Evolutionary conservation across 1,140 invertebrate genomes (phyloP).

Genomic region (Dufourea novaeangliae): DNA sequence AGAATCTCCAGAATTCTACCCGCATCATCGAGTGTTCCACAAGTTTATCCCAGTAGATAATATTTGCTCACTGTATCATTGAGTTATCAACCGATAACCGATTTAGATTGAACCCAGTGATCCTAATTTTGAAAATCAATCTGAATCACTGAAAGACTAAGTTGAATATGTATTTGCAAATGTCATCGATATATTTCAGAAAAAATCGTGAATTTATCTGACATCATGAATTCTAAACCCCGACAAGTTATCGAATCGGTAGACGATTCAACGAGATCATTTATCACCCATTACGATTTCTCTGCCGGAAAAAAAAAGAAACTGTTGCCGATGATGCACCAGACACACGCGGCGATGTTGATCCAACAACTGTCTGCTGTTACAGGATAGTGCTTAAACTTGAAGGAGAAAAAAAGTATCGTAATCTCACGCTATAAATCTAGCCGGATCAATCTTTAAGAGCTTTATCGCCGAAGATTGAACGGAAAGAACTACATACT

Average conservation of each 20-base stretch:
- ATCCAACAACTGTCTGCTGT: not conserved
- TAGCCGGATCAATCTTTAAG: slow-evolving; percentile 2
- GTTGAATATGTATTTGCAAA: too few relatives aligned
- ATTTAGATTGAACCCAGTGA: too few relatives aligned
- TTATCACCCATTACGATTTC: not conserved
- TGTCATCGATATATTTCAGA: not conserved
- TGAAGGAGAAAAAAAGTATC: slow-evolving; percentile 12
- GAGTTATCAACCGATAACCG: too few relatives aligned
- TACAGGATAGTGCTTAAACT: slow-evolving; percentile 3
- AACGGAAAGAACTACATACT: slow-evolving; percentile 1
- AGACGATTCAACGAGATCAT: not conserved
- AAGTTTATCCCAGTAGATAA: too few relatives aligned
- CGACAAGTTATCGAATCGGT: not conserved
- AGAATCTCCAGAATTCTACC: too few relatives aligned
- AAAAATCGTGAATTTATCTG: not conserved
- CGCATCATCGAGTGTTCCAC: too few relatives aligned
- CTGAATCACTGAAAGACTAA: too few relatives aligned
- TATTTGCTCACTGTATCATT: too few relatives aligned
- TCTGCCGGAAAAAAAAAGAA: not conserved
- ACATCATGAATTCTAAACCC: not conserved
- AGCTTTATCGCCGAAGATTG: slow-evolving; percentile 28
- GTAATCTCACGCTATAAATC: slow-evolving; percentile 30
- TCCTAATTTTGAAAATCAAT: too few relatives aligned
- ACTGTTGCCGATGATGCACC: too few relatives aligned
- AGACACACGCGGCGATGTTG: not conserved